Evolutionary conservation across 2,113 vertebrate genomes (phyloP), one percentile per base, ranked within the genome.

Genomic region (Periophthalmodon schlosseri): DNA sequence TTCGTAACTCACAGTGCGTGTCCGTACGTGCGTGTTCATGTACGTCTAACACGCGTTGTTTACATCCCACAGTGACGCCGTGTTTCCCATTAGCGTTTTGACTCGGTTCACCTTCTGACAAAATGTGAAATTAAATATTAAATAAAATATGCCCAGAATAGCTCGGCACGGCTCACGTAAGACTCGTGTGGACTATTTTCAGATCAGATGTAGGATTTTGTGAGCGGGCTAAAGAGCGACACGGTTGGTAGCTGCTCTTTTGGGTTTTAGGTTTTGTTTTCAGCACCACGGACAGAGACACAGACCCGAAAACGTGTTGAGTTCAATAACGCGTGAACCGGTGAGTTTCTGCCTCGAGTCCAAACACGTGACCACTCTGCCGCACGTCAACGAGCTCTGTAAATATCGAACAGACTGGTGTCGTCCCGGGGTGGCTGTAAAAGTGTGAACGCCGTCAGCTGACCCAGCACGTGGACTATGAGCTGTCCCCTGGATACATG

Each of bases 261-360:
- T 23, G 56, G 13, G 24, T 16, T 33, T 20, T 7, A 11, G 5
- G 12, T 39, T 0, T 20, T 65, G 63, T 39, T 47, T 90, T 84
- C 39, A 92, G 90, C 77, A 87, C 88, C 88, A 70, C 15, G 86
- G 91, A 90, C 80, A 91, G 89, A 20, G 76, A 72, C 57, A 73
- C 73, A 71, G 34, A 8, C 9, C 28, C 9, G 33, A 16, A 39
- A 54, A 5, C 15, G 49, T 33, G 54, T 68, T 56, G 50, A 20
- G 16, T 68, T 70, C 23, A 13, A 65, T 39, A 65, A 44, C 68
- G 16, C 24, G 2, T 15, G 14, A 16, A 34, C 14, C 7, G 2
- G 9, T 16, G 15, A 34, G 57, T 60, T 46, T 4, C 58, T 39
- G 24, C 3, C 16, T n/a, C n/a, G 0, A n/a, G 63, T 36, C 12